These are phyloP conservation scores for Megalopta genalis DNA, from an alignment of 1,140 invertebrate genomes.

Conservation along the genomic window DNA sequence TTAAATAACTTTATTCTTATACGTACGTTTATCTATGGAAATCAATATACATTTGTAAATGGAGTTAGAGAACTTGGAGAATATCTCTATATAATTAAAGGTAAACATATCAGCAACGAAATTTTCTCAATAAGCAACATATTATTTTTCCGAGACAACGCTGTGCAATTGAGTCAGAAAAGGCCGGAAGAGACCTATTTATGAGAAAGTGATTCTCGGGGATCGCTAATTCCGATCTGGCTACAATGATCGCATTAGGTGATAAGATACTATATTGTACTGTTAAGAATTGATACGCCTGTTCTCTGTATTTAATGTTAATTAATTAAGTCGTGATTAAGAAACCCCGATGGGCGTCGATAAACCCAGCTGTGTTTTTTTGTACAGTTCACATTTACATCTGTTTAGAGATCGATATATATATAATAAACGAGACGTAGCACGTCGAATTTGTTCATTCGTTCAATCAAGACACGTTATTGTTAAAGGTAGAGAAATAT, in stretches of 20 bases:
- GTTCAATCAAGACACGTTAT: not conserved
- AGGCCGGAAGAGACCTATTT: not conserved
- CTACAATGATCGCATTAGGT: conserved; percentile 17
- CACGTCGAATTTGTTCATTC: not conserved
- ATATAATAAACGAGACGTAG: conserved; percentile 52
- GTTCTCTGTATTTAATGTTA: conserved; percentile 64
- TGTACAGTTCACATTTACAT: conserved; percentile 74
- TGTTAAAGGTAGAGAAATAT: conserved; percentile 11
- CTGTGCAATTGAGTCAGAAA: too few relatives aligned
- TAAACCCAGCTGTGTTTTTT: conserved; percentile 45
- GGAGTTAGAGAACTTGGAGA: too few relatives aligned
- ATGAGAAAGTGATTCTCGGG: not conserved
- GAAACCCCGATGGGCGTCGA: not conserved
- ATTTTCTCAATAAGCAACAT: too few relatives aligned
- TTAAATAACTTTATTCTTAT: too few relatives aligned
- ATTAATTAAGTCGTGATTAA: conserved; percentile 19
- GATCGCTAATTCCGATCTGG: not conserved
- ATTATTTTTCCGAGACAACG: too few relatives aligned
- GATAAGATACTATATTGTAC: conserved; percentile 24
- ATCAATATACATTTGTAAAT: too few relatives aligned
- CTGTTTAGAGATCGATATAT: conserved; percentile 50
- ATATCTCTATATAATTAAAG: too few relatives aligned
- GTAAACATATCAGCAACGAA: too few relatives aligned
- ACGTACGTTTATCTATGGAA: too few relatives aligned
- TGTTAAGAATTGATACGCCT: conserved; percentile 10